phyloP scores from a whole-genome alignment of 2,113 vertebrate species.

The Arenaria interpres region DNA sequence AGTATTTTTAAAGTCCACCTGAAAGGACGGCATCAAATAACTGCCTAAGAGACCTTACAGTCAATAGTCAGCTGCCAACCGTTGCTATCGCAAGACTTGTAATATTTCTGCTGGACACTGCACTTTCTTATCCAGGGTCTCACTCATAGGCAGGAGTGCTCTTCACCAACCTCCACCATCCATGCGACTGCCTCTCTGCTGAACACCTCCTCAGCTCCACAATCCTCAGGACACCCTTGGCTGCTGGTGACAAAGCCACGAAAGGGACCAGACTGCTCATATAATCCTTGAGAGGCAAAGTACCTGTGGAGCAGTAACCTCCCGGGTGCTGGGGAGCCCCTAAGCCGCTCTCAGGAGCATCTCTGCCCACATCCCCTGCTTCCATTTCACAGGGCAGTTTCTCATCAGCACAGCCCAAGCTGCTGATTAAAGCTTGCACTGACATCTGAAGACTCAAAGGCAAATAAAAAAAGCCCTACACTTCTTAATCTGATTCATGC shows the following conservation, averaged over 20 bases:
- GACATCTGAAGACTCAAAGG: conserved; percentile 34
- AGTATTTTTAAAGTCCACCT: background rate
- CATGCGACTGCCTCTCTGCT: fast-evolving
- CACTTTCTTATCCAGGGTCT: background rate
- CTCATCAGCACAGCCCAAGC: background rate
- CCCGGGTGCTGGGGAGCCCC: background rate
- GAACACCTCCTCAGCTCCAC: fast-evolving
- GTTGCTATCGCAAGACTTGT: background rate
- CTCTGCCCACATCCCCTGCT: background rate
- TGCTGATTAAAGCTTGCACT: background rate
- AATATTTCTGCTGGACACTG: background rate
- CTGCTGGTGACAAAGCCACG: background rate
- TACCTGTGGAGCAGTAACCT: background rate
- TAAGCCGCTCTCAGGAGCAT: background rate
- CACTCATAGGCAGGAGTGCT: background rate
- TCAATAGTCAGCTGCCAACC: background rate
- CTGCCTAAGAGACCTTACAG: background rate
- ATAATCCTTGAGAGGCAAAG: background rate
- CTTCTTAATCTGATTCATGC: conserved; percentile 21
- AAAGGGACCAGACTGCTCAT: background rate
- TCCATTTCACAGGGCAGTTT: background rate
- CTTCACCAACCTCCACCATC: background rate
- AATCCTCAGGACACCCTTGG: background rate
- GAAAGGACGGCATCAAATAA: background rate
- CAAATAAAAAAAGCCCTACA: conserved; percentile 17